Evolutionary conservation across 2,113 vertebrate species (phyloP), one percentile per base, ranked within the genome.

Genomic region (Megaceryle torquata): DNA sequence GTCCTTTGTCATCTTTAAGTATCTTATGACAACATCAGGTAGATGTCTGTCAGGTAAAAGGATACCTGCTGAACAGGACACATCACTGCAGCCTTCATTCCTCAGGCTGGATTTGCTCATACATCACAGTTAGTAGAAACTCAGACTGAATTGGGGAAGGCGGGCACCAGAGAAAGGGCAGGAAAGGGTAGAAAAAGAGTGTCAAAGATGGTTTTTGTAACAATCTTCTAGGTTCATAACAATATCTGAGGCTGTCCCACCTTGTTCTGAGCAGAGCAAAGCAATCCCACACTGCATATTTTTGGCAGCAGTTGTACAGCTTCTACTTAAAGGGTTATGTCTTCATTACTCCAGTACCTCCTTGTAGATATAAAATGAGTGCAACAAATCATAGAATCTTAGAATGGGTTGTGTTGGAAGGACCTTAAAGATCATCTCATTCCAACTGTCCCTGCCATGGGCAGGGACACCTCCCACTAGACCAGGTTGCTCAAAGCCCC

Each of bases 331-430:
- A 1, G 10, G 14, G 15, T 69, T 44, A 8, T 16, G 28, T 65
- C 44, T 75, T 76, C 29, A 5, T 63, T 39, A 8, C 9, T 53
- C 17, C 11, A 4, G 2, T 20, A 18, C 29, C 41, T 44, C 75
- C 61, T 44, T 33, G 13, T 7, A 69, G 15, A 8, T 17, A 13
- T 0, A n/a, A 4, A 31, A 3, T 4, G 8, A 33, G 15, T 39
- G 33, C 28, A 10, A 9, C 28, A n/a, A 60, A 29, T 43, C 63
- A 44, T 18, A 31, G 17, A 65, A 31, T 33, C 28, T 15, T 33
- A 14, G 28, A 67, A 46, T 33, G 43, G 31, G 24, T 16, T n/a
- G 65, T 43, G 9, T 33, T 67, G 65, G 64, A 68, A 21, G 31
- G 43, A 68, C 65, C 21, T n/a, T n/a, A 33, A 22, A 44, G 63